Base-by-base conservation (phyloP, 2,113 vertebrate species). In the Forbesichthys agassizii region DNA sequence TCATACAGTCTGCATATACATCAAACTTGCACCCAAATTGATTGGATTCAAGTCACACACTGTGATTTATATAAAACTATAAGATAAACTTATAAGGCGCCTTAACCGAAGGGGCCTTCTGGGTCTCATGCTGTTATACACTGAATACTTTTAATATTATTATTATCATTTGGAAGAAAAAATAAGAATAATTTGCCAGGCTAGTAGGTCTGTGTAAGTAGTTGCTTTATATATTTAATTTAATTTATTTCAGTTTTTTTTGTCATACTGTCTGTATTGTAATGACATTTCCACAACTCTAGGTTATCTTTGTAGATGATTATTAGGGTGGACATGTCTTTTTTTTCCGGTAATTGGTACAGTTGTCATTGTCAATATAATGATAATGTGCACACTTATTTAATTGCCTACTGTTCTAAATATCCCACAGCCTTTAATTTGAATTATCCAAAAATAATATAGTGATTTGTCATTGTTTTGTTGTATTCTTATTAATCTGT, bases 41-140 rank as follows among this genome's bases (percentile, higher is more conserved):
- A 27, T 27, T 27, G 27, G 27, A 27, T 27, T 2, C 27, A 27
- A 27, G 27, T 27, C 27, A 27, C 27, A 27, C 27, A 27, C 27
- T 27, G 1, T 27, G 27, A 27, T 27, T 27, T 27, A 27, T 27
- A 27, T 27, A 27, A 27, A 27, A 27, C 27, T 27, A 27, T 27
- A 27, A 27, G 27, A 27, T 27, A 27, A 2, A 27, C 27, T 27
- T 27, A 27, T 27, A 27, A 27, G 27, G 27, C 27, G 27, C 27
- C 27, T 7, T 58, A 69, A 63, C 18, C 3, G 3, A 3, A 27
- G 59, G 11, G 14, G 56, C 16, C 12, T 51, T 10, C 33, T 27
- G 54, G 48, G 73, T 78, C 51, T 62, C 4, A 71, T 54, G 72
- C 58, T 77, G 82, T 27, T 27, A 27, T 27, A 82, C 79, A 14